These are phyloP conservation scores for Chlorospingus semifuscus DNA, from an alignment of 2,797 vertebrate genomes.

Conservation along the genomic window DNA sequence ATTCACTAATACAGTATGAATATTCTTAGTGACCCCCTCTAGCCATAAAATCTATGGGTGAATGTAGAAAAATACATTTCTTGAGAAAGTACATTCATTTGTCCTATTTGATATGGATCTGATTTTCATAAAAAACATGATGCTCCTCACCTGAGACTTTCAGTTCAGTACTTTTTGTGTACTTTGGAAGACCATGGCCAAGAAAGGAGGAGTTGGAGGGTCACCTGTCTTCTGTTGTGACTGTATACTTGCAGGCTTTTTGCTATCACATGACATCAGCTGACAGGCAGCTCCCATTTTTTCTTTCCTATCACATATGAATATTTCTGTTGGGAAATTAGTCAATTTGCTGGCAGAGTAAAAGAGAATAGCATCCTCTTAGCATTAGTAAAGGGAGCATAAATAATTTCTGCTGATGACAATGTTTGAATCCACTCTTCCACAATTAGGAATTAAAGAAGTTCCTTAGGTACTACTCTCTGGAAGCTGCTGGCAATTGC, in stretches of 20 bases:
- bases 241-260: background rate
- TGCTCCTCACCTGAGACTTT: background rate
- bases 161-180: background rate
- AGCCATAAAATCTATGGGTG: background rate
- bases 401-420: conserved; percentile 7
- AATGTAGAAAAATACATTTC: background rate
- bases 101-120: background rate
- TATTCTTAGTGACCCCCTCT: background rate
- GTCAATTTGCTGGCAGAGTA: background rate
- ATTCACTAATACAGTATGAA: background rate
- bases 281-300: background rate
- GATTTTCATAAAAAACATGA: background rate
- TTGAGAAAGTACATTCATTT: background rate
- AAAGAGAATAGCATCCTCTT: background rate
- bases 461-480: background rate
- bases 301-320: background rate
- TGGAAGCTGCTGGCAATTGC: background rate
- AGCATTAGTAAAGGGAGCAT: background rate
- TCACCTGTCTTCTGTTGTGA: background rate
- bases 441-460: background rate
- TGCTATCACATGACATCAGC: background rate
- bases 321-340: background rate
- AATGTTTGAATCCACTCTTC: background rate
- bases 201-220: background rate
- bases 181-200: background rate